Conservation (phyloP, 2,113 vertebrate species). For the Alexandromys fortis region DNA sequence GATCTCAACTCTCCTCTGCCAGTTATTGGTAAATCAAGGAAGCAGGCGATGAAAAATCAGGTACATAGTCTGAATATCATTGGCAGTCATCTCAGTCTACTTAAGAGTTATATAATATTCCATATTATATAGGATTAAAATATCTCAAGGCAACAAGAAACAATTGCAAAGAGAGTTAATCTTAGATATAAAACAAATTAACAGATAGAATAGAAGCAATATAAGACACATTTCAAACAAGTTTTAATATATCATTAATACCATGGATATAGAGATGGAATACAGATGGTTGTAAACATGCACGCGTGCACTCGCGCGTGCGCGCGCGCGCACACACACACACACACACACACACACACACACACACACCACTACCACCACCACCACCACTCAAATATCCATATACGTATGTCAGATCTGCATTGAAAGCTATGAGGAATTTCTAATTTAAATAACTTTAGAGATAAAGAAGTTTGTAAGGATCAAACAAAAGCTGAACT, state of each 20-base stretch:
- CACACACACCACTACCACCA: no score
- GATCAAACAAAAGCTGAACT: not conserved
- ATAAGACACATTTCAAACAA: not conserved
- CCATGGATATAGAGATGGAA: not conserved
- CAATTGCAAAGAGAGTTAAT: not conserved
- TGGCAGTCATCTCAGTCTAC: not conserved
- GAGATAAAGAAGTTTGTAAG: not conserved
- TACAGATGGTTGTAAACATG: not conserved
- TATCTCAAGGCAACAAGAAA: not conserved
- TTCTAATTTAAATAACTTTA: not conserved
- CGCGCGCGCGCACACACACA: not conserved
- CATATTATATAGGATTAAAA: not conserved
- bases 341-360: no score
- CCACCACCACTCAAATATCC: not conserved
- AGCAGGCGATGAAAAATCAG: not conserved
- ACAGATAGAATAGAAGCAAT: not conserved
- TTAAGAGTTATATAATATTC: not conserved
- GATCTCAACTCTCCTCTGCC: not conserved
- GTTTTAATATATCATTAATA: not conserved
- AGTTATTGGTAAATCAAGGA: not conserved
- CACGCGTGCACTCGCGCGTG: fast-evolving
- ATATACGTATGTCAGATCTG: not conserved
- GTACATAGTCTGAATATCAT: not conserved
- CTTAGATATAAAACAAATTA: not conserved
- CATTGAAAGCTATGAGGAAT: not conserved